A percentile compares a stretch with the other conserved stretches of the same genome.
These are phyloP conservation scores for Drosophila atroscutellata DNA, from an alignment of 2,888 invertebrate species.

Conservation along the genomic window DNA sequence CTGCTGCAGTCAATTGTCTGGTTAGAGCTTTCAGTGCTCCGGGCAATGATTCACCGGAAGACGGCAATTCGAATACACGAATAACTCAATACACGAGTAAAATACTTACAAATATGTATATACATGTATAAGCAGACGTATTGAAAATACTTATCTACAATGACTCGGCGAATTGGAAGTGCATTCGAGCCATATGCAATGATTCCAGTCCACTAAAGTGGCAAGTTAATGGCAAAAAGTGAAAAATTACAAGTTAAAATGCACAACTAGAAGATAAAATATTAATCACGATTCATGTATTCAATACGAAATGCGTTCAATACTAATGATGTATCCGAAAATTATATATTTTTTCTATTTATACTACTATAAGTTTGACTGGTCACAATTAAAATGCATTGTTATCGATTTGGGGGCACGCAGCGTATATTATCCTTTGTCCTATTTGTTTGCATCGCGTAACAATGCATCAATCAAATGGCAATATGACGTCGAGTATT, in stretches of 20 bases:
- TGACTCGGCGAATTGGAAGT: conserved; percentile 4
- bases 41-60: conserved; percentile 39
- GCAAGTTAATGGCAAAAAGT: neutral
- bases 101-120: neutral
- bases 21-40: conserved; percentile 4
- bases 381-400: neutral
- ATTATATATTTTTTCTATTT: neutral
- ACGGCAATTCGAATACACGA: conserved; percentile 43
- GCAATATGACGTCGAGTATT: conserved; percentile 28
- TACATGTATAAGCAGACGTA: neutral
- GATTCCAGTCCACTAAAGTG: neutral
- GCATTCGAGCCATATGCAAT: conserved; percentile 4
- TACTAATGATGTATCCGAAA: neutral
- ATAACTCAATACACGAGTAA: neutral
- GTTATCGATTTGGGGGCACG: neutral
- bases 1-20: conserved; percentile 41
- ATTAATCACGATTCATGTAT: neutral
- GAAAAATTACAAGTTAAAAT: neutral
- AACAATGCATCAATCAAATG: conserved; percentile 8
- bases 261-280: neutral
- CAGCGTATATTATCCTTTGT: neutral
- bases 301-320: neutral
- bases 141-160: conserved; percentile 3
- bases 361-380: neutral
- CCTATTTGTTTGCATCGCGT: neutral